Conservation (phyloP, 1,140 invertebrate genomes). For the Asbolus verrucosus region DNA sequence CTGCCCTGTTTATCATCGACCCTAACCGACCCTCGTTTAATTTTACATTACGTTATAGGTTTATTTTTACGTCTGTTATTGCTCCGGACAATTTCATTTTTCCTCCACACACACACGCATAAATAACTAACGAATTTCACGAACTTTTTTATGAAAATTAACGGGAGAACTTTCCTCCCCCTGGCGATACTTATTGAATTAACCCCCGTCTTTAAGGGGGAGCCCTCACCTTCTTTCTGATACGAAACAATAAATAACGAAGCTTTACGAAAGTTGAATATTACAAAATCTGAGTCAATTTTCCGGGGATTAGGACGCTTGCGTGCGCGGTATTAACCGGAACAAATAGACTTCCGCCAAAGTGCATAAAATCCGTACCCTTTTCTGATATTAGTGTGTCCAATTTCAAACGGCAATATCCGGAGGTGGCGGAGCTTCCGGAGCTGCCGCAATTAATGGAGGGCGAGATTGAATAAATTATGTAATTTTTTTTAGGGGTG, state of each 20-base stretch:
- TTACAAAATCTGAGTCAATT: constrained; percentile 11
- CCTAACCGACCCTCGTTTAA: neutral
- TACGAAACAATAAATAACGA: neutral
- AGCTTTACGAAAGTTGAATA: neutral
- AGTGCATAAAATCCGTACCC: neutral
- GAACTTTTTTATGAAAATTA: neutral
- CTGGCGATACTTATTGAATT: neutral
- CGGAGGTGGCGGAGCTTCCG: too few relatives aligned
- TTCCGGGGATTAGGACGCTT: neutral
- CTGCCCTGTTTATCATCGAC: neutral
- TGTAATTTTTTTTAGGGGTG: too few relatives aligned
- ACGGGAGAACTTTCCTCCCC: neutral
- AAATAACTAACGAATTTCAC: neutral
- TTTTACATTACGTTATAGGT: neutral
- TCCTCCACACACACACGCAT: neutral
- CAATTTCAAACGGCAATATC: too few relatives aligned
- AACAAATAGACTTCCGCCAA: neutral
- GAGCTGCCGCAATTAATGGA: too few relatives aligned
- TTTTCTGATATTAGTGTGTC: neutral
- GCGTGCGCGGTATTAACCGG: neutral
- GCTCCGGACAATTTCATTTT: neutral
- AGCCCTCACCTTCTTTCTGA: too few relatives aligned
- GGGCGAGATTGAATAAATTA: too few relatives aligned
- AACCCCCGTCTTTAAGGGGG: neutral
- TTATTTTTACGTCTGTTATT: too few relatives aligned